Conservation (phyloP, 2,797 vertebrate species). For the Gymnopithys bicolor region DNA sequence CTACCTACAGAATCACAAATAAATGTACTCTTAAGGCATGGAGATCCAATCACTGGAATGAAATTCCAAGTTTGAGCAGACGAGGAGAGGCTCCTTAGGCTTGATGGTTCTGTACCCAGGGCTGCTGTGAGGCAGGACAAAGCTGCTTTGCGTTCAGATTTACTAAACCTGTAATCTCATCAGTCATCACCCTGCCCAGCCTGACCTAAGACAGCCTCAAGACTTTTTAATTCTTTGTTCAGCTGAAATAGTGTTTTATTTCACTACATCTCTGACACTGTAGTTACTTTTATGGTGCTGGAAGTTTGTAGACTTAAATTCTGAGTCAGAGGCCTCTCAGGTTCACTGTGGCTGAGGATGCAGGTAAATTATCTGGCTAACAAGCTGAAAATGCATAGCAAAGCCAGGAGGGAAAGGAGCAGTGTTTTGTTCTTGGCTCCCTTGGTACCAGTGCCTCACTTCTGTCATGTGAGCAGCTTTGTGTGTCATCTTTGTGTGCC, state of each 20-base stretch:
- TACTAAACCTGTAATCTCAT: not conserved
- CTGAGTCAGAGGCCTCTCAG: not conserved
- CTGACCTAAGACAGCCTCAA: not conserved
- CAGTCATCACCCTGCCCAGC: rapidly evolving
- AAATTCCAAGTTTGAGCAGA: not conserved
- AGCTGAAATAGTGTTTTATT: not conserved
- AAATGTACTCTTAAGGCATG: not conserved
- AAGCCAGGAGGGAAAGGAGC: not conserved
- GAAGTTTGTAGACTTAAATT: not conserved
- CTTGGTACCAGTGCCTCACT: not conserved
- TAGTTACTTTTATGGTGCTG: not conserved
- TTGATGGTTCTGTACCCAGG: not conserved
- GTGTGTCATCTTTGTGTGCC: not conserved
- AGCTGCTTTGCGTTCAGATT: not conserved
- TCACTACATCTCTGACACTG: not conserved
- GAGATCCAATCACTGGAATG: not conserved
- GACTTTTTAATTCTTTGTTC: not conserved
- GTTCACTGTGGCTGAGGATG: not conserved
- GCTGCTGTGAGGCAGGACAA: not conserved
- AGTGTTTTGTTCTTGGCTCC: not conserved
- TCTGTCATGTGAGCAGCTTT: rapidly evolving
- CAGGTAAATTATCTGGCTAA: not conserved
- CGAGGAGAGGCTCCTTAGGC: not conserved
- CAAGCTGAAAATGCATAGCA: not conserved
- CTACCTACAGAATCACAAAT: not conserved